These are phyloP conservation scores for Hofmannophila pseudospretella DNA, from an alignment of 2,888 invertebrate genomes.

Conservation along the genomic window DNA sequence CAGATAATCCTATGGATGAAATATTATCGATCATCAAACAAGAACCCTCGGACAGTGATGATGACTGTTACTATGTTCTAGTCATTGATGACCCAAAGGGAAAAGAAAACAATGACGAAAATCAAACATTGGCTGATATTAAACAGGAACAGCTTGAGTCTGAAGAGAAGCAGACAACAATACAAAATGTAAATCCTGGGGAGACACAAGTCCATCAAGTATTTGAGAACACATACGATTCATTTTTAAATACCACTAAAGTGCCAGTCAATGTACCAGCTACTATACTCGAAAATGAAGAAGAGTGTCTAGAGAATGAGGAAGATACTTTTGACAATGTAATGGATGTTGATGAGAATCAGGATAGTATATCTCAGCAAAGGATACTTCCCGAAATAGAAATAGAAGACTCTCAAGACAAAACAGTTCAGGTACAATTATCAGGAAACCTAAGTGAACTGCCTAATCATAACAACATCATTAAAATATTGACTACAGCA, in stretches of 20 bases:
- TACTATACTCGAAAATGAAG: slow-evolving; percentile 66
- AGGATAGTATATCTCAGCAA: slow-evolving; percentile 36
- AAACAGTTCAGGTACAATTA: slow-evolving; percentile 24
- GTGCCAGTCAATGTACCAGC: slow-evolving; percentile 61
- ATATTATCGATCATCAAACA: slow-evolving; percentile 57
- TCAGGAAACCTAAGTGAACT: slow-evolving; percentile 22
- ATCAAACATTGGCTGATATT: slow-evolving; percentile 5
- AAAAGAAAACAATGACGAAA: slow-evolving; percentile 12
- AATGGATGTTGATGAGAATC: slow-evolving; percentile 41
- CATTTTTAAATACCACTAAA: slow-evolving; percentile 53
- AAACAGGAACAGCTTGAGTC: slow-evolving; percentile 15
- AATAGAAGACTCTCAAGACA: slow-evolving; percentile 25
- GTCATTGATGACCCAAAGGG: slow-evolving; percentile 58
- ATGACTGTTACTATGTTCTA: slow-evolving; percentile 68
- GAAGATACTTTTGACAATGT: slow-evolving; percentile 23
- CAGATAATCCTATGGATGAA: slow-evolving; percentile 56
- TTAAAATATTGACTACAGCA: slow-evolving; percentile 54
- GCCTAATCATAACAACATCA: slow-evolving; percentile 38
- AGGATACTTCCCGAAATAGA: no score
- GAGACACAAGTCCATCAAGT: not conserved
- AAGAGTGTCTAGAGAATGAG: slow-evolving; percentile 49
- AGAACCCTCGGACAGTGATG: slow-evolving; percentile 64
- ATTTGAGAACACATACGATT: slow-evolving; percentile 54
- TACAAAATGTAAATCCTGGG: slow-evolving; percentile 6
- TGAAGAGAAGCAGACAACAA: slow-evolving; percentile 8